A percentile compares a stretch with the other conserved stretches of the same genome.
phyloP scores from a whole-genome alignment of 2,113 vertebrate genomes.

The Atherinomorus stipes region DNA sequence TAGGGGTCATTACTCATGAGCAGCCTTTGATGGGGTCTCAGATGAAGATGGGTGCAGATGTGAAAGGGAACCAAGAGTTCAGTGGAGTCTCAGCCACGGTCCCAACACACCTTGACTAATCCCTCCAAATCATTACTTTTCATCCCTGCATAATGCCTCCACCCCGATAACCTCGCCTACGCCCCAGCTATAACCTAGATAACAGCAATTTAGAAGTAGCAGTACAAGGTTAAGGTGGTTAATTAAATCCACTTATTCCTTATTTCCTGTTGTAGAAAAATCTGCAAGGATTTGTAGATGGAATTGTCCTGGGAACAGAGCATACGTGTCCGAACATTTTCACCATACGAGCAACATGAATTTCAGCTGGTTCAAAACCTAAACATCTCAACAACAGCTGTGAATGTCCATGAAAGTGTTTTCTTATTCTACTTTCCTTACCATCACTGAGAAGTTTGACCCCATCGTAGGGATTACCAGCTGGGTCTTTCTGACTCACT shows the following conservation, averaged over 20 bases:
- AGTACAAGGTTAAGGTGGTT: constrained; percentile 6
- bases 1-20: constrained; percentile 41
- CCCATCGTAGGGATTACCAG: constrained; percentile 65
- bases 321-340: not conserved
- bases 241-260: not conserved
- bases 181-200: constrained; percentile 10
- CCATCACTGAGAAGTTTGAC: constrained; percentile 71
- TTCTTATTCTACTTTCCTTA: constrained; percentile 20
- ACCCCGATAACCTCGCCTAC: constrained; percentile 27
- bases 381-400: constrained; percentile 8
- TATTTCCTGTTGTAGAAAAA: constrained; percentile 2
- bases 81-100: constrained; percentile 24
- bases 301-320: not conserved
- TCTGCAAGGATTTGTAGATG: not conserved
- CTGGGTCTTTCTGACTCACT: constrained; percentile 40
- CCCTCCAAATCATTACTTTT: constrained; percentile 55
- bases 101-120: constrained; percentile 53
- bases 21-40: constrained; percentile 60
- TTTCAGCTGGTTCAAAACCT: not conserved
- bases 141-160: constrained; percentile 3
- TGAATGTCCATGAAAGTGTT: not conserved
- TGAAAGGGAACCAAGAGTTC: constrained; percentile 61
- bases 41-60: constrained; percentile 39
- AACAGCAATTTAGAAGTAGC: constrained; percentile 24
- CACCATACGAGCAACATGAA: not conserved